These are phyloP conservation scores for Raja brachyura DNA, from an alignment of 2,113 vertebrate species.

Conservation along the genomic window DNA sequence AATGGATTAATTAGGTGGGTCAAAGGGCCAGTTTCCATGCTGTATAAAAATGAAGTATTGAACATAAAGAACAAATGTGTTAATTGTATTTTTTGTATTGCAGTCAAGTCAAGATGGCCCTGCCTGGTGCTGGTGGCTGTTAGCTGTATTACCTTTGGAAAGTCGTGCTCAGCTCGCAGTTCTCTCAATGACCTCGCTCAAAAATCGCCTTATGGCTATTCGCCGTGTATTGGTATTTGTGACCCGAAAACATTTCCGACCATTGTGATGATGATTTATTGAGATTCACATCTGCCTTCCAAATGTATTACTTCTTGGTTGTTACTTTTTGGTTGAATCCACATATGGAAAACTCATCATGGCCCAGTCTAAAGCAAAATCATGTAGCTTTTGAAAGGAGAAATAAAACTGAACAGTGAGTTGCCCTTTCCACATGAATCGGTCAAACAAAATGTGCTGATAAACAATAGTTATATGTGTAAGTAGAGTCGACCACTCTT, in stretches of 20 bases:
- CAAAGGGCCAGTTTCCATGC: no score
- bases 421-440: not conserved
- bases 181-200: slow-evolving; percentile 76
- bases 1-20: no score
- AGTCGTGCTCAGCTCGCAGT: slow-evolving; percentile 81
- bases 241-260: slow-evolving; percentile 73
- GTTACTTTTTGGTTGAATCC: not conserved
- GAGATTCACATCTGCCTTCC: slow-evolving; percentile 23
- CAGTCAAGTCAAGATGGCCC: slow-evolving; percentile 77
- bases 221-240: slow-evolving; percentile 77
- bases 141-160: slow-evolving; percentile 79
- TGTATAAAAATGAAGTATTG: not conserved
- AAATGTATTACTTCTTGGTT: not conserved
- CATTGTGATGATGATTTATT: slow-evolving; percentile 46
- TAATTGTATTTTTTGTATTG: slow-evolving; percentile 37
- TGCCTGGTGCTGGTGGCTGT: slow-evolving; percentile 87
- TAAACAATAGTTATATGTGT: not conserved
- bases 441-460: not conserved
- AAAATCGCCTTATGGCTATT: slow-evolving; percentile 78
- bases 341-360: not conserved
- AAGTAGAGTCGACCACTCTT: not conserved
- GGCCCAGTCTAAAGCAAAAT: not conserved
- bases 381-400: not conserved
- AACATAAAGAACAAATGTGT: not conserved
- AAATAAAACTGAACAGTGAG: not conserved